Base-by-base conservation (phyloP, 2,113 vertebrate genomes). In the Clarias magur region DNA sequence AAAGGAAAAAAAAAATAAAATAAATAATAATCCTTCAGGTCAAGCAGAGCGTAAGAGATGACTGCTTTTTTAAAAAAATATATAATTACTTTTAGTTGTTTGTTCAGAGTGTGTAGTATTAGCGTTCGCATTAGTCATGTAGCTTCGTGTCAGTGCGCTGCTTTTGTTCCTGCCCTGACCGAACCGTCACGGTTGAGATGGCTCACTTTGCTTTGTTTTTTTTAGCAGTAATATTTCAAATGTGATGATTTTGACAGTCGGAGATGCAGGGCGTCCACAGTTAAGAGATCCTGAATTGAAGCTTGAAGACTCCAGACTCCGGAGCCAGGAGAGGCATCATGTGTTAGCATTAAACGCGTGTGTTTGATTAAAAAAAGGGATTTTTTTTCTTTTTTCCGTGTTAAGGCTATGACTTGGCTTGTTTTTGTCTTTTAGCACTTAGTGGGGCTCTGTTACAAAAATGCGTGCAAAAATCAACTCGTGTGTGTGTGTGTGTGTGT, bases 401-500 rank as follows among this genome's bases (percentile, higher is more conserved):
- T 60, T 17, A 38, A 80, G 79, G 57, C 0, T 60, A 23, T 60
- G 56, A 60, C 19, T 60, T 5, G n/a, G 76, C n/a, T 30, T 79
- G 78, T 57, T 59, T 80, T 21, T 30, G 76, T 21, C 9, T 90
- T 92, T 92, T 92, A 86, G 93, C 86, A 89, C 91, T 91, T 90
- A 93, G 93, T 92, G 86, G 93, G 94, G 92, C 92, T 91, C 93
- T 94, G 92, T 94, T 94, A 91, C 56, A 38, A 59, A 85, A 60
- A 62, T 23, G 59, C 16, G 23, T 88, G 78, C 60, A 15, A 70
- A 34, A 70, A 4, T n/a, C 23, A 2, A 48, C 27, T 59, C 48
- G 93, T 94, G 93, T 96, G 96, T 94, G 94, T 95, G 95, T 95
- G 96, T 94, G 94, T 95, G 95, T 95, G 95, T 84, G 68, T 73